phyloP scores from a whole-genome alignment of 1,140 invertebrate genomes.

The Plodia interpunctella region DNA sequence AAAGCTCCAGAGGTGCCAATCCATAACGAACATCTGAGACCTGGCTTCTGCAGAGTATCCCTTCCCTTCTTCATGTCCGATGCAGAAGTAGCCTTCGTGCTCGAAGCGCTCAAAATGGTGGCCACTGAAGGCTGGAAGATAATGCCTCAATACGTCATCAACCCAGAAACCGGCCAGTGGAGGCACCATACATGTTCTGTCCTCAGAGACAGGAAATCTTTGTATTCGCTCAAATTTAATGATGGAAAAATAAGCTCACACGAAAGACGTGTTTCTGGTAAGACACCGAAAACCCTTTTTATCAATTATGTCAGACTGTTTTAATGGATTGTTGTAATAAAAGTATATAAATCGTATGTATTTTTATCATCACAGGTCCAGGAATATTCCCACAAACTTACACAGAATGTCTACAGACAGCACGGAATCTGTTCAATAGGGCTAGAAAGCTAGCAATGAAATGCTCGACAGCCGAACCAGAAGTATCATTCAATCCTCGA shows the following conservation, averaged over 20 bases:
- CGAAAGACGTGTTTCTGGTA: constrained; percentile 81
- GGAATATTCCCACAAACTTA: constrained; percentile 84
- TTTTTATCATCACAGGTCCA: constrained; percentile 67
- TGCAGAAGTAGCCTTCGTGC: constrained; percentile 86
- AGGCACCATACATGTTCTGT: constrained; percentile 88
- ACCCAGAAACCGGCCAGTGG: constrained; percentile 94
- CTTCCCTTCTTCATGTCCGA: constrained; percentile 92
- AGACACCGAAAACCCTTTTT: constrained; percentile 18
- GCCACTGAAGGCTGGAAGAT: constrained; percentile 93
- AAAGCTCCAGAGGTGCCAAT: constrained; percentile 64
- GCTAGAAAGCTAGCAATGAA: constrained; percentile 87
- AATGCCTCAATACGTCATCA: constrained; percentile 90
- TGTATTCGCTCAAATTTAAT: constrained; percentile 87
- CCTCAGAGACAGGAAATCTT: constrained; percentile 89
- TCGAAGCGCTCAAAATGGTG: constrained; percentile 92
- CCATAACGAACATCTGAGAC: constrained; percentile 85
- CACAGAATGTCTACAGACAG: constrained; percentile 87
- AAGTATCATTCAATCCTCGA: constrained; percentile 81
- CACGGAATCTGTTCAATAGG: constrained; percentile 86
- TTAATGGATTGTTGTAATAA: background rate
- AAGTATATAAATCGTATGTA: constrained; percentile 12
- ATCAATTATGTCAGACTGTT: background rate
- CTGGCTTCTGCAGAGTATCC: constrained; percentile 91
- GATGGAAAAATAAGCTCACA: constrained; percentile 86
- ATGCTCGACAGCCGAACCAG: constrained; percentile 85